Percentiles rank a stretch among this genome's conserved stretches.
phyloP scores from a whole-genome alignment of 2,797 vertebrate genomes.

The Simalia tracyae region DNA sequence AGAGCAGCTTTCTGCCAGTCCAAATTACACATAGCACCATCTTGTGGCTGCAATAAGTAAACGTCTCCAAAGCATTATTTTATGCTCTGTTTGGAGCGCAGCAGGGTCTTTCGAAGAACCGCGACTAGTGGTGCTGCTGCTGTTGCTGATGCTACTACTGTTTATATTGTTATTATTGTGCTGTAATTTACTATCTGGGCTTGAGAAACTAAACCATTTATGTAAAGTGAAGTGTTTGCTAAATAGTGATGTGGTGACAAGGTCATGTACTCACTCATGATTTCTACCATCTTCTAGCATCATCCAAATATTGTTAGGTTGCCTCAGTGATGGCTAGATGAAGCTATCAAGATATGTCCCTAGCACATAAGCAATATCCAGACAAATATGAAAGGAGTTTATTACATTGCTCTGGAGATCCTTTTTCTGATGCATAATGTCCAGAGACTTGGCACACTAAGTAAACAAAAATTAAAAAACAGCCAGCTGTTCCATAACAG shows the following conservation, averaged over 20 bases:
- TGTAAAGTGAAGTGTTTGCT: neutral
- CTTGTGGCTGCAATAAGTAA: conserved; percentile 26
- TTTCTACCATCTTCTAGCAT: neutral
- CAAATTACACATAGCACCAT: conserved; percentile 22
- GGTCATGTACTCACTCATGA: neutral
- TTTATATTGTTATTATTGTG: neutral
- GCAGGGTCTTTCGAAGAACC: neutral
- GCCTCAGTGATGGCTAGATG: neutral
- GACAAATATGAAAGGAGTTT: neutral
- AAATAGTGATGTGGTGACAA: neutral
- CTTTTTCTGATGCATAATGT: conserved; percentile 26
- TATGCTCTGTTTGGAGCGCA: neutral
- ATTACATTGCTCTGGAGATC: neutral
- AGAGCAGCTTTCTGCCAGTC: neutral
- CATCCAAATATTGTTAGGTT: neutral
- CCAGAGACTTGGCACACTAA: conserved; percentile 33
- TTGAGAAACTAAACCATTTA: neutral
- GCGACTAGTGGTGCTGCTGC: neutral
- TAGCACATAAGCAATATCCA: neutral
- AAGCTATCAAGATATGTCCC: neutral
- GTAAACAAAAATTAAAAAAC: conserved; percentile 1
- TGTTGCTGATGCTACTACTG: neutral
- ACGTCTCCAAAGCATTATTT: neutral
- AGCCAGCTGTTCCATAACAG: neutral
- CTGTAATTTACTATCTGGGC: neutral